Evolutionary conservation across 2,797 vertebrate species (phyloP), one percentile per base, ranked within the genome.

Genomic region (Lithobates pipiens): DNA sequence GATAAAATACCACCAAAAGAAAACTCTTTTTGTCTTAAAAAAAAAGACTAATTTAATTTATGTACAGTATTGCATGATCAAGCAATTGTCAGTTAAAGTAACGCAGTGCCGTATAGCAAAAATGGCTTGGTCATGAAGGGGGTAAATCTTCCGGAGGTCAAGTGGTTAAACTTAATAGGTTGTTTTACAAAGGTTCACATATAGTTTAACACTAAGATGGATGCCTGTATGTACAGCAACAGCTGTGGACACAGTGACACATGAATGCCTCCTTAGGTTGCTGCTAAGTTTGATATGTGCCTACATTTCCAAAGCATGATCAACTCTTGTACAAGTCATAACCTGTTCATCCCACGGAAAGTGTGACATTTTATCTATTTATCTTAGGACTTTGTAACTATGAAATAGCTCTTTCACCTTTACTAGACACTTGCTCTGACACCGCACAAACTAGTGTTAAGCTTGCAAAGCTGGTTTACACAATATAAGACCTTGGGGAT

Each of bases 401-500:
- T 79, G 4, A 69, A 72, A 74, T 36, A 50, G 44, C 29, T 42
- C 7, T 29, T 78, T 82, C 16, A 75, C 44, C 76, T 50, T 77
- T 75, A 54, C 21, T 16, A 34, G 71, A 5, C n/a, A 6, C 77
- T 80, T 68, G 9, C 13, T 73, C 65, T n/a, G 15, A 67, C 32
- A 72, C 57, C 44, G 44, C 29, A 67, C 21, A 78, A 10, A 67
- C 34, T 75, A 44, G 72, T 46, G 50, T 54, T 73, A 78, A 83
- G 16, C 57, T 44, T 78, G 68, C 15, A 79, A 79, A 29, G 57
- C 23, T 74, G 44, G 68, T 82, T 67, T 82, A 86, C 18, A 77
- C 68, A 78, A 74, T 74, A 34, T 29, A 61, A 44, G 44, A 61
- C 81, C 61, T 73, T 86, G 39, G 75, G 50, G 85, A 83, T 54